phyloP scores from a whole-genome alignment of 2,113 vertebrate species.

The Oncorhynchus mykiss region DNA sequence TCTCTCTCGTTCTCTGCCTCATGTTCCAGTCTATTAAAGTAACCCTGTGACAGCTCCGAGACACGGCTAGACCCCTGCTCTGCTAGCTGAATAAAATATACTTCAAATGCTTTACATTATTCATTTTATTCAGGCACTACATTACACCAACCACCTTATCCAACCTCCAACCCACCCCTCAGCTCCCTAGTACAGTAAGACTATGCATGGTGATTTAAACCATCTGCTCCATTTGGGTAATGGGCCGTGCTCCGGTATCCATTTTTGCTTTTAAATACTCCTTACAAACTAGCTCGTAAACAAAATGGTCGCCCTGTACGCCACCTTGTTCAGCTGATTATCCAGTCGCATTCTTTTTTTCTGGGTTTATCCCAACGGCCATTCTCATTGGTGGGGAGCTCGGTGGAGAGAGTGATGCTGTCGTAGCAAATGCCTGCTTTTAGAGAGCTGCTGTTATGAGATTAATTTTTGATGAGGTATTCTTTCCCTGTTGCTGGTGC shows the following conservation, averaged over 20 bases:
- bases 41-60: conserved; percentile 55
- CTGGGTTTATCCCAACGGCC: background rate
- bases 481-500: conserved; percentile 65
- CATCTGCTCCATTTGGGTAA: conserved; percentile 24
- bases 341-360: too few species aligned
- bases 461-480: conserved; percentile 83
- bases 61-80: conserved; percentile 10
- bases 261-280: conserved; percentile 37
- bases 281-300: conserved; percentile 22
- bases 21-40: conserved; percentile 66
- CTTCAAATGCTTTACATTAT: conserved; percentile 65
- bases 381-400: background rate
- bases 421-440: conserved; percentile 53
- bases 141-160: conserved; percentile 20
- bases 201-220: conserved; percentile 26
- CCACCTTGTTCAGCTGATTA: conserved; percentile 17
- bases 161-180: conserved; percentile 12
- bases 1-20: conserved; percentile 35
- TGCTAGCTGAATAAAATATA: conserved; percentile 63
- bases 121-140: conserved; percentile 50
- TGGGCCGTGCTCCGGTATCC: conserved; percentile 13
- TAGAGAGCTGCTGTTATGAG: conserved; percentile 71
- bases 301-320: conserved; percentile 35
- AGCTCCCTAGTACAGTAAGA: conserved; percentile 8
- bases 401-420: conserved; percentile 34